A percentile compares a stretch with the other conserved stretches of the same genome.
These are phyloP conservation scores for Hippocampus zosterae DNA, from an alignment of 2,113 vertebrate genomes.

Conservation along the genomic window DNA sequence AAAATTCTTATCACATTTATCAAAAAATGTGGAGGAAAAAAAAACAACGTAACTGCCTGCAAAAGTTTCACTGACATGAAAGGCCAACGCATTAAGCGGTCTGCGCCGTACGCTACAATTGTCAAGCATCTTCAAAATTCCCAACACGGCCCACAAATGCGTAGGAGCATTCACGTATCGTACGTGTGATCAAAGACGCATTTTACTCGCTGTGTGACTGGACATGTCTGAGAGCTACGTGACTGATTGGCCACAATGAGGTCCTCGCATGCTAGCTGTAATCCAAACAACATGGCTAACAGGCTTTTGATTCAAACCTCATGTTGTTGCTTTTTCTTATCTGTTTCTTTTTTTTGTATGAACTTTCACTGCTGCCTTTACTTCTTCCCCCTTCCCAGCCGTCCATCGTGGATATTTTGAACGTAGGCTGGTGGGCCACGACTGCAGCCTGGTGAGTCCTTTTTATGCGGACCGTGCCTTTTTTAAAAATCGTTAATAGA, in stretches of 20 bases:
- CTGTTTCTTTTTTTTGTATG: constrained; percentile 10
- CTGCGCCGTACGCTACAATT: not conserved
- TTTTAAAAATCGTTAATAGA: not conserved
- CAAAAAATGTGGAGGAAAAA: not conserved
- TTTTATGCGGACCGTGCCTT: not conserved
- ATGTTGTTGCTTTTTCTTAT: constrained; percentile 41
- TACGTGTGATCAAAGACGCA: constrained; percentile 11
- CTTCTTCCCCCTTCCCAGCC: constrained; percentile 68
- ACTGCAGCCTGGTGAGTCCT: constrained; percentile 87
- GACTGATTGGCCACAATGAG: constrained; percentile 52
- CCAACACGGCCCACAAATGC: not conserved
- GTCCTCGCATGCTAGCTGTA: constrained; percentile 61
- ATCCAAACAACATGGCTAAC: constrained; percentile 59
- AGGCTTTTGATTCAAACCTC: constrained; percentile 46
- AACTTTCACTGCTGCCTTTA: constrained; percentile 14
- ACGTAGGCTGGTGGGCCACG: constrained; percentile 92
- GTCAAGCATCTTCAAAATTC: not conserved
- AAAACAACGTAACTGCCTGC: not conserved
- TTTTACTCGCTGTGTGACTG: constrained; percentile 21
- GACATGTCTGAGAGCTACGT: constrained; percentile 24
- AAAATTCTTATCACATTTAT: not conserved
- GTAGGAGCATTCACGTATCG: not conserved
- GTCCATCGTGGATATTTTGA: constrained; percentile 86
- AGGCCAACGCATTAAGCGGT: not conserved
- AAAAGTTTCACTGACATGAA: not conserved